Percentiles rank a stretch among this genome's conserved stretches.
Conservation (phyloP, 2,113 vertebrate genomes). For the Lampris incognitus region DNA sequence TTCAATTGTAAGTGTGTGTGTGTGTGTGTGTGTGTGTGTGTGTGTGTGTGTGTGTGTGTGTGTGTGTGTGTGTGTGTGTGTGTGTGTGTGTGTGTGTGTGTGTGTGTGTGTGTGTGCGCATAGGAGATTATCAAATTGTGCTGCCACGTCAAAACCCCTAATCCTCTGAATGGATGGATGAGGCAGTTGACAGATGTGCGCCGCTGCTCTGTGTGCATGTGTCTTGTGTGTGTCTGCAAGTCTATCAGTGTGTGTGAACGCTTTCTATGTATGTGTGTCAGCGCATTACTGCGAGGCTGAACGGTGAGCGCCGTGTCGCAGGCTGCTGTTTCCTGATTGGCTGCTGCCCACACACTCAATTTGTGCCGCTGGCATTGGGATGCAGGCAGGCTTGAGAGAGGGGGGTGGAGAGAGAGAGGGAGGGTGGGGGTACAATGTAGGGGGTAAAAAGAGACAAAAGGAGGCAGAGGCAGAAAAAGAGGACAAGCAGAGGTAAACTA, state of each 20-base stretch:
- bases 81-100: constrained; percentile 4
- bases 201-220: constrained; percentile 16
- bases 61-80: not conserved
- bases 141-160: constrained; percentile 31
- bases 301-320: constrained; percentile 60
- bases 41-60: too few relatives aligned
- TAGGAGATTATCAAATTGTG: constrained; percentile 28
- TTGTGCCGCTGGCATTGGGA: constrained; percentile 43
- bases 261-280: constrained; percentile 52
- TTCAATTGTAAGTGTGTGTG: too few relatives aligned
- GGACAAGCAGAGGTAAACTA: not conserved
- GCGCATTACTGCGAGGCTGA: constrained; percentile 36
- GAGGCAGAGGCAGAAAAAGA: not conserved
- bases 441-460: constrained; percentile 18
- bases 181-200: constrained; percentile 60
- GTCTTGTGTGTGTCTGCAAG: constrained; percentile 18
- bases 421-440: constrained; percentile 24
- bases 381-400: constrained; percentile 13
- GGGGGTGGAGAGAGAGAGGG: constrained; percentile 1
- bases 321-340: constrained; percentile 71
- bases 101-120: not conserved
- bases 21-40: too few relatives aligned
- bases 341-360: constrained; percentile 59
- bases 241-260: constrained; percentile 28
- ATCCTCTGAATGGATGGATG: constrained; percentile 52